A percentile compares a stretch with the other conserved stretches of the same genome.
Conservation (phyloP, 2,797 vertebrate species). For the Somateria mollissima region DNA sequence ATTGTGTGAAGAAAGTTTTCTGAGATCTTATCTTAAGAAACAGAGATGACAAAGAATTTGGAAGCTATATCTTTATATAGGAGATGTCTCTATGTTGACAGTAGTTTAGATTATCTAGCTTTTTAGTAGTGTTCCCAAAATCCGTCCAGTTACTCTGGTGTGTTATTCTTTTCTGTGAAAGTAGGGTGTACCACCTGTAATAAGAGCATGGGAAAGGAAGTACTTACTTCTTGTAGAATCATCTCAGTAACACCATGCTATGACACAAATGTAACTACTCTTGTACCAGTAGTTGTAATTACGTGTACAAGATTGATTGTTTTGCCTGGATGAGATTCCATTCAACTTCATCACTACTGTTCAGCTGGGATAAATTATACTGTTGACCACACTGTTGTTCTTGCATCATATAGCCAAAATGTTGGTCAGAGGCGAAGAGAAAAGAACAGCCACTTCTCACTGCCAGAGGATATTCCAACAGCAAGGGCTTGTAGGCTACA, state of each 20-base stretch:
- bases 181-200: not conserved
- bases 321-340: not conserved
- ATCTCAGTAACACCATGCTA: not conserved
- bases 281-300: not conserved
- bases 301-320: not conserved
- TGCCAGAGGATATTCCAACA: not conserved
- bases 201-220: not conserved
- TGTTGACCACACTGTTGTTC: not conserved
- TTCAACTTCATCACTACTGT: not conserved
- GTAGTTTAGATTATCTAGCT: not conserved
- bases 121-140: not conserved
- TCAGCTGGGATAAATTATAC: not conserved
- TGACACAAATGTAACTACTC: not conserved
- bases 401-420: not conserved
- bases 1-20: not conserved
- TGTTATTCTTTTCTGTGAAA: not conserved
- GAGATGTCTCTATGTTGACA: not conserved
- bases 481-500: not conserved
- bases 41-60: not conserved
- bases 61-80: not conserved
- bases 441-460: not conserved
- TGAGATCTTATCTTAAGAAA: not conserved
- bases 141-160: not conserved
- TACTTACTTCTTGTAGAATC: not conserved
- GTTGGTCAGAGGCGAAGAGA: not conserved